Evolutionary conservation across 2,888 invertebrate species (phyloP).

Genomic region (Aphidoletes aphidimyza): DNA sequence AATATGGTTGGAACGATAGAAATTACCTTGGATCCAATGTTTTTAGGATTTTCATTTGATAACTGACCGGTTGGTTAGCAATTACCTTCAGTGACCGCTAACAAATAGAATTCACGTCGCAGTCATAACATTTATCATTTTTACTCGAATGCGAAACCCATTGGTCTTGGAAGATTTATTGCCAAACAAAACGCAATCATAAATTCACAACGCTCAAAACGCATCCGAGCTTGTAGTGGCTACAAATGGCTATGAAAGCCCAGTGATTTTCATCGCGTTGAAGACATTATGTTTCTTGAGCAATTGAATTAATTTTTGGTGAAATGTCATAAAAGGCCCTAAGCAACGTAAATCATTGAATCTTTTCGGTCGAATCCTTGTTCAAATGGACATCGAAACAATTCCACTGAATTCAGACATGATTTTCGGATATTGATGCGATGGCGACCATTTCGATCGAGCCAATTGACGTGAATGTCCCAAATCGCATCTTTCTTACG

Average conservation of each 20-base stretch:
- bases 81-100: not conserved
- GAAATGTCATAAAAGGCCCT: not conserved
- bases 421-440: not conserved
- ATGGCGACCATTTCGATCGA: not conserved
- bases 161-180: not conserved
- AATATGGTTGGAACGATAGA: not conserved
- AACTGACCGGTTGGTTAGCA: not conserved
- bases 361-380: not conserved
- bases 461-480: not conserved
- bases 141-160: not conserved
- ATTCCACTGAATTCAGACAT: not conserved
- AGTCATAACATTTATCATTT: constrained; percentile 44
- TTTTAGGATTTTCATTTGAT: not conserved
- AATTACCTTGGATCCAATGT: not conserved
- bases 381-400: not conserved
- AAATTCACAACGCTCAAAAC: constrained; percentile 27
- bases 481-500: not conserved
- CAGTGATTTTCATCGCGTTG: too few relatives aligned
- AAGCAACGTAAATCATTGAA: not conserved
- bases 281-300: not conserved
- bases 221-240: not conserved
- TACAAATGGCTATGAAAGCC: too few relatives aligned
- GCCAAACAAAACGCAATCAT: not conserved
- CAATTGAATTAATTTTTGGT: not conserved
- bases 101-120: constrained; percentile 5